phyloP scores from a whole-genome alignment of 2,113 vertebrate species.

The Monarcha castaneiventris region DNA sequence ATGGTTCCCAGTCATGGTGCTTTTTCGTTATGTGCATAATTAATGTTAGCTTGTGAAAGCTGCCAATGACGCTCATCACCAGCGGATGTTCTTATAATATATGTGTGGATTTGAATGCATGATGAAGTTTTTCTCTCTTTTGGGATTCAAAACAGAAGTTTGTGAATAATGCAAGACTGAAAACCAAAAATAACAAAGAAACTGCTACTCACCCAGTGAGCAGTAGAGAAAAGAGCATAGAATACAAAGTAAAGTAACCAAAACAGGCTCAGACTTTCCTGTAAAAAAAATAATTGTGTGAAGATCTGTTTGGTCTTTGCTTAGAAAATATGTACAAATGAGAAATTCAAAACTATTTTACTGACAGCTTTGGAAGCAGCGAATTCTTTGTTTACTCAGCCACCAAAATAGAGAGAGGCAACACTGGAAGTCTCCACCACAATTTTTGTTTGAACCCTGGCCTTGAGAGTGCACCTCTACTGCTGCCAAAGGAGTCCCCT shows the following conservation, averaged over 20 bases:
- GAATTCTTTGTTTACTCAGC: background rate
- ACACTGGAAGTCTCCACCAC: background rate
- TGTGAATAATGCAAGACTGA: conserved; percentile 50
- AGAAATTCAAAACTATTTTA: background rate
- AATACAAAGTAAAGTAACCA: background rate
- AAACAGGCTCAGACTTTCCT: background rate
- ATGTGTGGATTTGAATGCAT: conserved; percentile 50
- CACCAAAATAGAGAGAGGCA: background rate
- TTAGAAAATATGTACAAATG: background rate
- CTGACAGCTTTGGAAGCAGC: background rate
- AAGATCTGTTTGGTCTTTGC: background rate
- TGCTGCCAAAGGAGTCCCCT: background rate
- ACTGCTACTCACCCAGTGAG: background rate
- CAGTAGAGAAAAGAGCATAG: background rate
- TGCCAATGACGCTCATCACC: conserved; percentile 34
- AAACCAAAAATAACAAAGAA: conserved; percentile 27
- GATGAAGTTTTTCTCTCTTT: conserved; percentile 33
- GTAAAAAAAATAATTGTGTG: background rate
- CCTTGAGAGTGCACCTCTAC: background rate
- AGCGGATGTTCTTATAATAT: conserved; percentile 1
- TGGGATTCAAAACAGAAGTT: conserved; percentile 32
- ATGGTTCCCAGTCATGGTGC: conserved; percentile 31
- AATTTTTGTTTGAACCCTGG: background rate
- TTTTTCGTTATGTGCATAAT: conserved; percentile 54
- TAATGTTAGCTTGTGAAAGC: conserved; percentile 35